Base-by-base conservation (phyloP, 2,113 vertebrate species). In the Zootoca vivipara region DNA sequence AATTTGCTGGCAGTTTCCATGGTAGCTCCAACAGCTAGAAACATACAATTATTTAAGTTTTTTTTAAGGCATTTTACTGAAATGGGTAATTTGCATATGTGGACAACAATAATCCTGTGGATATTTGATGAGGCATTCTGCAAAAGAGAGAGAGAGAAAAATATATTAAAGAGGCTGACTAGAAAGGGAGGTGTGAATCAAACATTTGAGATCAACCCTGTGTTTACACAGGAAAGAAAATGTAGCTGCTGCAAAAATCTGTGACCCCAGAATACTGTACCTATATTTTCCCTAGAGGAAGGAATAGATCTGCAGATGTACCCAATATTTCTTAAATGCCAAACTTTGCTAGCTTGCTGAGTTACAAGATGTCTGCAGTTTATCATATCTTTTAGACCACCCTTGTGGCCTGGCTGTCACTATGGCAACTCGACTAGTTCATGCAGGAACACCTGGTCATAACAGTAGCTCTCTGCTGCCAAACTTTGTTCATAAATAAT, bases 401-500 rank as follows among this genome's bases (percentile, higher is more conserved):
- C 90, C 78, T 40, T 92, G 88, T 95, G 90, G 42, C 81, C 72
- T 92, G 33, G 74, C 42, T 86, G 90, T 96, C 93, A 92, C 96
- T 94, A 91, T 92, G 92, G 94, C 89, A 97, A 93, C 92, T 92
- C 40, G 33, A 2, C 62, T 88, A 87, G 90, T 83, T 93, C 90
- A 92, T 90, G 4, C 52, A 87, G 73, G 83, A 94, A 88, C 91
- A 94, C 91, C 91, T 90, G 84, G 74, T 90, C 91, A 85, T 96
- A 91, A 88, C 78, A 33, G 78, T 92, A 89, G 85, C 65, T 91
- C 92, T 89, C 87, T 83, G 78, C 89, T 92, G 82, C 90, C 85
- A 85, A 96, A 90, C 58, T 92, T 93, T 88, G 7, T 87, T 94
- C 90, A 94, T 95, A 94, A 96, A 96, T 94, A 95, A 96, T 93